Percentiles rank a stretch among this genome's conserved stretches.
These are phyloP conservation scores for Tachysurus fulvidraco DNA, from an alignment of 2,113 vertebrate genomes.

Conservation along the genomic window DNA sequence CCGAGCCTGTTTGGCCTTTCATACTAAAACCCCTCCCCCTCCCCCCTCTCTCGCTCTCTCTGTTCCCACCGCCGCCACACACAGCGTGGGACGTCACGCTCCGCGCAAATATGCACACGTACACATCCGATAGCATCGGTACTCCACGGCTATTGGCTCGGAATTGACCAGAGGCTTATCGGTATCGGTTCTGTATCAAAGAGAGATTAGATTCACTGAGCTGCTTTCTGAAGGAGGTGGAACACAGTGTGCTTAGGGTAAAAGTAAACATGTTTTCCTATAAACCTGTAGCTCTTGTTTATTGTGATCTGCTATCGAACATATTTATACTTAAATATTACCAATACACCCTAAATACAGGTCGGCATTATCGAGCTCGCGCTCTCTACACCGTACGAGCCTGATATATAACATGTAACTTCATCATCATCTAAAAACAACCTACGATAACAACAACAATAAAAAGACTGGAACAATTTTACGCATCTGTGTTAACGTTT, in stretches of 20 bases:
- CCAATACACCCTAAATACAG: neutral
- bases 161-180: neutral
- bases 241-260: neutral
- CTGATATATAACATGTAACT: too few relatives aligned
- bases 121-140: conserved; percentile 15
- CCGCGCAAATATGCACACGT: neutral
- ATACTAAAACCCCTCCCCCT: conserved; percentile 40
- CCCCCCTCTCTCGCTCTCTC: neutral
- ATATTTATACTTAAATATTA: neutral
- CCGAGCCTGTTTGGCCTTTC: conserved; percentile 60
- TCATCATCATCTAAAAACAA: too few relatives aligned
- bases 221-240: neutral
- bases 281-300: neutral
- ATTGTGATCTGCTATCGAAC: neutral
- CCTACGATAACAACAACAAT: neutral
- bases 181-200: conserved; percentile 9
- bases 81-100: conserved; percentile 3
- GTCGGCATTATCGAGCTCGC: neutral
- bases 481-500: neutral
- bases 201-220: neutral
- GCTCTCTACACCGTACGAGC: too few relatives aligned
- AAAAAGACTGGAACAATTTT: neutral
- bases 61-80: conserved; percentile 16
- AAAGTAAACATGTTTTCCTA: neutral
- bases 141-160: neutral